Conservation (phyloP, 2,113 vertebrate genomes). For the Callocephalon fimbriatum region DNA sequence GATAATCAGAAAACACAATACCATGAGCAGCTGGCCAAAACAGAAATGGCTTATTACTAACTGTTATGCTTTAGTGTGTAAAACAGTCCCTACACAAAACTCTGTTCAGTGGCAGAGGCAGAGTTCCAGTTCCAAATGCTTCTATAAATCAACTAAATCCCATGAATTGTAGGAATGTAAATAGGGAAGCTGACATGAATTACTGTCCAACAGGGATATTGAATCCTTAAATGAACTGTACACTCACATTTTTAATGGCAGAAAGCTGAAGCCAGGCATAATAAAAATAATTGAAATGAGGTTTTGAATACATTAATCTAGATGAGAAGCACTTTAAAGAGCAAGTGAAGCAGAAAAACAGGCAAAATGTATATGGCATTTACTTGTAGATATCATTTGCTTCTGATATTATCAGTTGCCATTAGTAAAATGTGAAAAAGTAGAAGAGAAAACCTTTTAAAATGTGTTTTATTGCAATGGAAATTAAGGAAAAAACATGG, state of each 20-base stretch:
- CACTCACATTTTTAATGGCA: conserved; percentile 73
- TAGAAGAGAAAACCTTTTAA: neutral
- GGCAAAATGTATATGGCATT: neutral
- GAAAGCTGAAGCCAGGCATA: conserved; percentile 61
- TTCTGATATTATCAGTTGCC: neutral
- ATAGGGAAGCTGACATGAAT: conserved; percentile 36
- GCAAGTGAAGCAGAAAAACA: conserved; percentile 59
- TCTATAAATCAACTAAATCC: conserved; percentile 50
- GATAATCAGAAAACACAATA: neutral
- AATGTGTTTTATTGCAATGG: neutral
- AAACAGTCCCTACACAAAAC: neutral
- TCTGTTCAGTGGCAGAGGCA: neutral
- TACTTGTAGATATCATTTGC: neutral
- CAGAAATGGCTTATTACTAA: conserved; percentile 18
- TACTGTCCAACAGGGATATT: conserved; percentile 61
- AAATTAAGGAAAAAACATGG: neutral
- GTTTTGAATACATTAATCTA: conserved; percentile 59
- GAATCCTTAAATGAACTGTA: conserved; percentile 77
- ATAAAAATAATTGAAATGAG: conserved; percentile 78
- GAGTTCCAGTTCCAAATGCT: neutral
- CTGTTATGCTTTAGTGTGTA: neutral
- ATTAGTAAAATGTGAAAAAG: neutral
- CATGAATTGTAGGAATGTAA: neutral
- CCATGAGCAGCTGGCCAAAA: neutral
- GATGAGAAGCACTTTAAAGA: conserved; percentile 52